phyloP scores from a whole-genome alignment of 1,140 invertebrate species.

The Hirudo medicinalis region DNA sequence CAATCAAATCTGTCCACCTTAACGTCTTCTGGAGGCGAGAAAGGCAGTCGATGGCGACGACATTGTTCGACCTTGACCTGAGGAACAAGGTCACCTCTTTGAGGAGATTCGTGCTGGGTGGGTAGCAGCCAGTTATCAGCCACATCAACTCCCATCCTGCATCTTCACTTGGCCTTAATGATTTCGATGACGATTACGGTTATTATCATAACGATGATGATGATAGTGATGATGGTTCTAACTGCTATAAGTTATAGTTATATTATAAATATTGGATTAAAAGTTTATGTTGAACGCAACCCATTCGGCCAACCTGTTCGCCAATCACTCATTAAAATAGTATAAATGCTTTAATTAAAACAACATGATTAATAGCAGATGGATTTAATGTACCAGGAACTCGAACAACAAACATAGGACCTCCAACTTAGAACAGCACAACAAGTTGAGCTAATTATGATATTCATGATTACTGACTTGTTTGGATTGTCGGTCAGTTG shows the following conservation, averaged over 20 bases:
- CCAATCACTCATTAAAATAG: not conserved
- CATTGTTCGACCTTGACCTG: conserved; percentile 51
- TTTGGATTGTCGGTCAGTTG: conserved; percentile 90
- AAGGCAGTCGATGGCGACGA: conserved; percentile 19
- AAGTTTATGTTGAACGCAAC: no score
- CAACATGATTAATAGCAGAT: no score
- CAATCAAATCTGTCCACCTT: conserved; percentile 17
- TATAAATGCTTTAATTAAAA: no score
- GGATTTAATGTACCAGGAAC: no score
- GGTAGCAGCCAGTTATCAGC: conserved; percentile 93
- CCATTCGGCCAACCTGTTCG: no score
- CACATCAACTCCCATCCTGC: conserved; percentile 94
- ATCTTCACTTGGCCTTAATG: conserved; percentile 64
- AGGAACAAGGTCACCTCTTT: conserved; percentile 76
- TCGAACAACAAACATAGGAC: no score
- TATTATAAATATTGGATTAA: no score
- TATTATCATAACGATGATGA: not conserved
- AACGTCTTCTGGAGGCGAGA: conserved; percentile 25
- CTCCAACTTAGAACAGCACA: no score
- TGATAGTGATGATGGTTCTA: not conserved
- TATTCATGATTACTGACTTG: conserved; percentile 43
- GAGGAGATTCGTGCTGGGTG: conserved; percentile 79
- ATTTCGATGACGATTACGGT: not conserved
- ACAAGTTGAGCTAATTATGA: not conserved
- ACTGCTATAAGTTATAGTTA: not conserved